phyloP scores from a whole-genome alignment of 2,888 invertebrate genomes.

The Cartodere bifasciata region DNA sequence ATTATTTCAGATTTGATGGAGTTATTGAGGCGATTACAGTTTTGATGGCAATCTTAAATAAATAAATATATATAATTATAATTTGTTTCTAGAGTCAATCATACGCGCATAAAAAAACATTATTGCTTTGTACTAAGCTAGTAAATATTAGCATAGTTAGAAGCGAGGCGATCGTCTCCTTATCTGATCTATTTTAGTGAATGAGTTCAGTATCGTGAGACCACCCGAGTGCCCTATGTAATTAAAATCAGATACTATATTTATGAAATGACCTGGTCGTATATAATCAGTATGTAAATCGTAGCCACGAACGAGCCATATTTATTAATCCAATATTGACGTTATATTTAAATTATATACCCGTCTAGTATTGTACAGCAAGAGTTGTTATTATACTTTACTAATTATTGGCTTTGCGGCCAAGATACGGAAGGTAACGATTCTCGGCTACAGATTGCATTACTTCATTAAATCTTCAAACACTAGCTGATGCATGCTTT shows the following conservation, averaged over 20 bases:
- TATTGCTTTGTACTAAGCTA: too few species aligned
- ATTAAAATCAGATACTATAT: conserved; percentile 32
- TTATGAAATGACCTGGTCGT: conserved; percentile 21
- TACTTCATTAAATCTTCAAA: conserved; percentile 11
- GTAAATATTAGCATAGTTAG: too few species aligned
- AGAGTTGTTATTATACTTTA: conserved; percentile 27
- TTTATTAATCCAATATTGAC: conserved; percentile 34
- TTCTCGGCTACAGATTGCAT: conserved; percentile 9
- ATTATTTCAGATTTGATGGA: too few species aligned
- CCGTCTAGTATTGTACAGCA: conserved; percentile 28
- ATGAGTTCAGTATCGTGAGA: conserved; percentile 28
- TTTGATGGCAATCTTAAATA: too few species aligned
- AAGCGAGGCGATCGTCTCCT: too few species aligned
- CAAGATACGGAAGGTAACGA: conserved; percentile 16
- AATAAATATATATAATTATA: too few species aligned
- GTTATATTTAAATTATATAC: conserved; percentile 31
- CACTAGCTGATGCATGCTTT: too few species aligned
- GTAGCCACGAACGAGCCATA: conserved; percentile 31
- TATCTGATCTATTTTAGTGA: conserved; percentile 15
- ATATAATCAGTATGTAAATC: conserved; percentile 36
- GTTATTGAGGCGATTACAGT: too few species aligned
- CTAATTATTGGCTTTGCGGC: conserved; percentile 24
- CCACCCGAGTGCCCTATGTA: conserved; percentile 32
- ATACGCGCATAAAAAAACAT: too few species aligned
- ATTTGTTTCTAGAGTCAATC: too few species aligned